phyloP scores from a whole-genome alignment of 2,113 vertebrate species.

The Heptranchias perlo region DNA sequence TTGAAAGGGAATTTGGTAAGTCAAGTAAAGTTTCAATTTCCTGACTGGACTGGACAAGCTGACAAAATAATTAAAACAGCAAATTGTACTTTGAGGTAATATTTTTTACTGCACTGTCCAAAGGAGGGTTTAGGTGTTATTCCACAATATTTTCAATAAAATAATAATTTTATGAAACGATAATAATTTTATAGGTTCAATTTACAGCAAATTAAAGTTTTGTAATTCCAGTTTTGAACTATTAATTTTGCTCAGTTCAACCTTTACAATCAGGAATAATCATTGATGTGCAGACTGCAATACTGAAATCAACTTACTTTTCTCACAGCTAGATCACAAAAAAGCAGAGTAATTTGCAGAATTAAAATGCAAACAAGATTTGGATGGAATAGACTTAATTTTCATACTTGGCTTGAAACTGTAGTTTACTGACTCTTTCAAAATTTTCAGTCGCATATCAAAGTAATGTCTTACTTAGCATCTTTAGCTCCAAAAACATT shows the following conservation, averaged over 20 bases:
- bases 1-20: neutral
- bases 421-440: neutral
- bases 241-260: neutral
- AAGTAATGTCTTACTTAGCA: neutral
- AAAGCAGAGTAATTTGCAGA: neutral
- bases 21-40: neutral
- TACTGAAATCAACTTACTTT: neutral
- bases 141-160: neutral
- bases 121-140: neutral
- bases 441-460: neutral
- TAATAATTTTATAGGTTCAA: neutral
- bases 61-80: neutral
- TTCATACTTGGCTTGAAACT: neutral
- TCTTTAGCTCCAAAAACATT: neutral
- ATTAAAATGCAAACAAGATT: neutral
- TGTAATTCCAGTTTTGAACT: neutral
- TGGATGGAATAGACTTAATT: neutral
- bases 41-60: neutral
- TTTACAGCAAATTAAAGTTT: neutral
- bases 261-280: neutral
- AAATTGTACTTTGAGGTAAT: neutral
- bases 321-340: neutral
- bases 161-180: neutral
- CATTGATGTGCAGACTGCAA: neutral
- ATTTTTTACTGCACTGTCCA: neutral